Percentiles rank a stretch among this genome's conserved stretches.
phyloP scores from a whole-genome alignment of 2,888 invertebrate species.

The Drosophila paranaensis region DNA sequence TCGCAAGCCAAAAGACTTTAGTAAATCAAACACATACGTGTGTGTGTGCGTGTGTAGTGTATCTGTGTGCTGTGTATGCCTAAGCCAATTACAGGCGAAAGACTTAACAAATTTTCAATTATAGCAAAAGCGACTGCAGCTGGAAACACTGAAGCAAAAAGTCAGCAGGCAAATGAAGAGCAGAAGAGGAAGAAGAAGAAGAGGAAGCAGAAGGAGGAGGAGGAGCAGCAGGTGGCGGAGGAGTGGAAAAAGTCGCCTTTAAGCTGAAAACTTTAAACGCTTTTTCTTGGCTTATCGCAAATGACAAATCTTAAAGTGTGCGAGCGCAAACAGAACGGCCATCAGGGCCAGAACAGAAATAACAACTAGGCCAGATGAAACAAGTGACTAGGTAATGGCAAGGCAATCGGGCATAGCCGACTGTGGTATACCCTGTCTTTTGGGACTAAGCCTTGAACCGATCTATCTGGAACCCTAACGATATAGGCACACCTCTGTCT shows the following conservation, averaged over 20 bases:
- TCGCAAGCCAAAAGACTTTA: neutral
- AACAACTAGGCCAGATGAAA: constrained; percentile 8
- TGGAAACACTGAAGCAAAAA: neutral
- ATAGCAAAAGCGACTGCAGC: constrained; percentile 20
- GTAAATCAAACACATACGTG: constrained; percentile 8
- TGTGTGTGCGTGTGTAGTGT: constrained; percentile 4
- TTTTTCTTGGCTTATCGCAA: constrained; percentile 51
- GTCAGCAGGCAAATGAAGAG: constrained; percentile 6
- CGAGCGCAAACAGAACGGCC: constrained; percentile 30
- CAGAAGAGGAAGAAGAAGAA: neutral
- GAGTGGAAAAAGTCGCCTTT: constrained; percentile 19
- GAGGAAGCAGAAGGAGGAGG: neutral
- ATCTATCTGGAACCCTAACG: neutral
- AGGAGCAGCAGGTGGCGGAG: neutral
- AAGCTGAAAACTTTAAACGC: constrained; percentile 36
- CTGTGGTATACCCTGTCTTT: neutral
- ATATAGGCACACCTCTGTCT: too few species aligned
- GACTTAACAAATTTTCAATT: constrained; percentile 41
- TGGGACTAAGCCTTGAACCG: too few species aligned
- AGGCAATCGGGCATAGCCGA: neutral
- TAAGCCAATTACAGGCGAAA: constrained; percentile 35
- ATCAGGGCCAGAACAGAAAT: constrained; percentile 32
- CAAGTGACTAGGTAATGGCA: constrained; percentile 1
- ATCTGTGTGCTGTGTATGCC: constrained; percentile 20
- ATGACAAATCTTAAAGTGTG: constrained; percentile 66